Base-by-base conservation (phyloP, 2,113 vertebrate species). In the Gambusia affinis region DNA sequence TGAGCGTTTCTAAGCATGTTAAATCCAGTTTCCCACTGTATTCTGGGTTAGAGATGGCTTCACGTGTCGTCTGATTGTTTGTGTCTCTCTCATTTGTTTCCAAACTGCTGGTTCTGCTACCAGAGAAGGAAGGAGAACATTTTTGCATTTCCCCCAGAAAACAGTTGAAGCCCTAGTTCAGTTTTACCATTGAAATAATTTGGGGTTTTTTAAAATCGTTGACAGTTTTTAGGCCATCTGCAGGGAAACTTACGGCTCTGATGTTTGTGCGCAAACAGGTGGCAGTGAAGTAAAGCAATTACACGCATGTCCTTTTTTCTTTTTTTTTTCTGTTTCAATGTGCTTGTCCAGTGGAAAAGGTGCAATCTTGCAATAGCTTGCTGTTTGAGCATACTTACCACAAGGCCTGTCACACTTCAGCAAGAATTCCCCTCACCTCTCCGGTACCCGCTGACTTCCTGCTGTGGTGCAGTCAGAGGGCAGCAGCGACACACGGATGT, bases 361-460 rank as follows among this genome's bases (percentile, higher is more conserved):
- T 86, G 78, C 81, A 89, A 61, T 81, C 67, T 84, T 89, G 89
- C 90, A 90, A 73, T 86, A 80, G 76, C 66, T 84, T 1, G 67
- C 77, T 86, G 78, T 92, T 81, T 89, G 71, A 83, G 73, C 77
- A 77, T 54, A 70, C 78, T 74, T 63, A 90, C 93, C 93, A 85
- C 91, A 91, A 88, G 74, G 76, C 83, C 75, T 85, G 85, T 89
- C 90, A 85, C 87, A 91, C 87, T 85, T 90, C 78, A 78, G 75
- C 79, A 63, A 95, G 92, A 95, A 95, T 93, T 94, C 89, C 94
- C 94, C 94, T 94, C 83, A 92, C 88, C 87, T 91, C 89, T 86
- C 75, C 64, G 67, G 86, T 91, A 90, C 91, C 92, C 88, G 78
- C 88, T 78, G 85, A 87, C 93, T 93, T 94, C 92, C 93, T 94